These are phyloP conservation scores for Phenganax subtilis DNA, from an alignment of 92 coral and sea anemone genomes.

Conservation along the genomic window DNA sequence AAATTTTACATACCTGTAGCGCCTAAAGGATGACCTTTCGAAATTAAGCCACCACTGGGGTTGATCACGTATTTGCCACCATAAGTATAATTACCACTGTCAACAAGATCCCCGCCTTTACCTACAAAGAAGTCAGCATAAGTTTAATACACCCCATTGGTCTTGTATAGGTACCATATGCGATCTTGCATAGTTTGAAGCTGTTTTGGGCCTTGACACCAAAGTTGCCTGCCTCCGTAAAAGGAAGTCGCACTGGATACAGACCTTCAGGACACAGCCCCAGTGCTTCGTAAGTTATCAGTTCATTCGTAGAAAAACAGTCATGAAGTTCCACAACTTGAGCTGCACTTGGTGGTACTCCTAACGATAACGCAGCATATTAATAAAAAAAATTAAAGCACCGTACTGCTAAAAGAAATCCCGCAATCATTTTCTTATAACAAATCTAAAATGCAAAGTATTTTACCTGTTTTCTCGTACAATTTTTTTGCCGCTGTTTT, in stretches of 20 bases:
- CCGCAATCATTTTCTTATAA: neutral
- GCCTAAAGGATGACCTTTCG: constrained; percentile 95
- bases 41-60: constrained; percentile 95
- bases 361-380: constrained; percentile 36
- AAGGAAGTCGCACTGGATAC: neutral
- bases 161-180: no score
- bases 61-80: constrained; percentile 88
- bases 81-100: constrained; percentile 88
- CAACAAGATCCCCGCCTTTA: constrained; percentile 82
- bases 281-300: constrained; percentile 82
- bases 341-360: constrained; percentile 63
- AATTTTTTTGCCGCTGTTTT: constrained; percentile 72
- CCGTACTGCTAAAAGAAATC: neutral
- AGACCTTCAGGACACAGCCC: constrained; percentile 92
- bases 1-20: constrained; percentile 65
- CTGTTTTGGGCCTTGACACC: no score
- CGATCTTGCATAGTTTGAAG: no score
- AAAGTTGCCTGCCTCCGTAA: no score
- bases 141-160: neutral
- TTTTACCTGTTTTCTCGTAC: constrained; percentile 73
- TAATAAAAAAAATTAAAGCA: neutral
- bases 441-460: neutral
- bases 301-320: constrained; percentile 90
- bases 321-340: constrained; percentile 92
- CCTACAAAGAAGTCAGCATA: constrained; percentile 43